Conservation (phyloP, 2,797 vertebrate species). For the Neostethus bicornis region DNA sequence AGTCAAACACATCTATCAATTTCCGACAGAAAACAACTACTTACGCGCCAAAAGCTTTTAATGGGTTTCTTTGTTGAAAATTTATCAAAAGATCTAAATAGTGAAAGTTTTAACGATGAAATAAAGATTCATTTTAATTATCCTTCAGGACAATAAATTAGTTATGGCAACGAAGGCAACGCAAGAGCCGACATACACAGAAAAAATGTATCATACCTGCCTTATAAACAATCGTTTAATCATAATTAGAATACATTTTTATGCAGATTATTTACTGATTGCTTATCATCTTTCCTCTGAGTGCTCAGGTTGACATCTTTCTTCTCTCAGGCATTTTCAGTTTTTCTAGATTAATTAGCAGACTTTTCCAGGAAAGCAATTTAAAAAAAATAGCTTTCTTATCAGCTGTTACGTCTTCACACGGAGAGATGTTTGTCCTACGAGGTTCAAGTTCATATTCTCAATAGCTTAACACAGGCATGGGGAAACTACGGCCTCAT, state of each 20-base stretch:
- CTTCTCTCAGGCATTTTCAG: conserved; percentile 22
- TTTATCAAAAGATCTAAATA: neutral
- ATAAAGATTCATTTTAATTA: conserved; percentile 26
- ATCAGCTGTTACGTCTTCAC: neutral
- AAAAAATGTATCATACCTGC: conserved; percentile 13
- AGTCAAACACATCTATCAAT: conserved; percentile 11
- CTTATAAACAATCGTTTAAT: conserved; percentile 39
- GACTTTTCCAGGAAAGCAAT: neutral
- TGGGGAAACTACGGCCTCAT: no score
- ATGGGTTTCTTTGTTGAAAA: conserved; percentile 7
- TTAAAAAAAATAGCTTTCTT: neutral
- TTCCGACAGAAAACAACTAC: conserved; percentile 6
- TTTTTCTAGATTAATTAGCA: conserved; percentile 21
- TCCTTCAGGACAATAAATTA: conserved; percentile 28
- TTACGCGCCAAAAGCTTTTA: neutral
- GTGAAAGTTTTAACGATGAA: conserved; percentile 10
- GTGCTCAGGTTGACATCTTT: conserved; percentile 25
- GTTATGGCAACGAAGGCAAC: conserved; percentile 16
- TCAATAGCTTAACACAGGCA: no score
- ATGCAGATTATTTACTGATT: conserved; percentile 43
- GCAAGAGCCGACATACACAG: conserved; percentile 38
- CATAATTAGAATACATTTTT: conserved; percentile 41
- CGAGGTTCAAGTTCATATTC: neutral
- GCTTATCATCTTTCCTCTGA: conserved; percentile 24
- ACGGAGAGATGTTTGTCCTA: conserved; percentile 7